A percentile compares a stretch with the other conserved stretches of the same genome.
Conservation (phyloP, 2,888 invertebrate genomes). For the Eristalinus aeneus region DNA sequence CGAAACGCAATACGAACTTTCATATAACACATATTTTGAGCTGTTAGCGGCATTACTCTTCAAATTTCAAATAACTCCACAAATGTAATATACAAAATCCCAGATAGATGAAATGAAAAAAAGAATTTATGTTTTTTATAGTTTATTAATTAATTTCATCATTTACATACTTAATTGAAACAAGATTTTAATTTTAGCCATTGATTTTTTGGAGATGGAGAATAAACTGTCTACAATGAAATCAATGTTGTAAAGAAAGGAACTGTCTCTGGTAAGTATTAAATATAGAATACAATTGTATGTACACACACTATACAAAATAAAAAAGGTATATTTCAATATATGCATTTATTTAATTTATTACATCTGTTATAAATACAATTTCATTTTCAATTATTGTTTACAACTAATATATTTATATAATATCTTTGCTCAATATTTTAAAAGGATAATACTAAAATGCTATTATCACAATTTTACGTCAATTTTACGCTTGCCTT, state of each 20-base stretch:
- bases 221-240: conserved; percentile 14
- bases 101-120: not conserved
- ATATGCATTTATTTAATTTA: conserved; percentile 35
- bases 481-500: conserved; percentile 49
- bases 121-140: conserved; percentile 15
- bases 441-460: conserved; percentile 69
- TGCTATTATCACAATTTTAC: conserved; percentile 71
- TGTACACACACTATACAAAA: conserved; percentile 39
- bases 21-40: too few species aligned
- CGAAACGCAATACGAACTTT: too few species aligned
- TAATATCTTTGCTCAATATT: conserved; percentile 57
- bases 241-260: not conserved
- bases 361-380: conserved; percentile 47
- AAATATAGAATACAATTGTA: conserved; percentile 12
- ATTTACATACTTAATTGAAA: conserved; percentile 20
- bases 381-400: conserved; percentile 30
- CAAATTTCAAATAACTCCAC: too few species aligned
- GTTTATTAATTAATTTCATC: not conserved
- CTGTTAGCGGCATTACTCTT: too few species aligned
- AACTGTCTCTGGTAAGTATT: conserved; percentile 6
- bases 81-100: too few species aligned
- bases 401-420: conserved; percentile 52
- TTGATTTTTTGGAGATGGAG: conserved; percentile 11
- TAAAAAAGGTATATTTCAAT: conserved; percentile 3
- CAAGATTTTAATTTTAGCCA: conserved; percentile 14